A percentile compares a stretch with the other conserved stretches of the same genome.
Evolutionary conservation across 1,140 invertebrate genomes (phyloP).

Genomic region (Centruroides vittatus): DNA sequence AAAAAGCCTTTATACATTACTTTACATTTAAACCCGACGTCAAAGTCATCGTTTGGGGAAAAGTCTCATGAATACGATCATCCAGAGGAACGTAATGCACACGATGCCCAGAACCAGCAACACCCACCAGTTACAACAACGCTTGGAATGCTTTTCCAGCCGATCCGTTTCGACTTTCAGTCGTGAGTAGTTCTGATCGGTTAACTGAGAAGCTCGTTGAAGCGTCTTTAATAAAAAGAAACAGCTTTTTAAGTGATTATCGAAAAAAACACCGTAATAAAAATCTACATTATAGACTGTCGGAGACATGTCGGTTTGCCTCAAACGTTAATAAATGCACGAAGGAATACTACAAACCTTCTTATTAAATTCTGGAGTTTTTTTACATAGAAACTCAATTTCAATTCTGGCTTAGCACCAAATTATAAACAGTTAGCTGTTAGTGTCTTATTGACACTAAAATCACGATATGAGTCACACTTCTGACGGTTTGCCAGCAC

Average conservation of each 20-base stretch:
- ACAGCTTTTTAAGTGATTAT: neutral
- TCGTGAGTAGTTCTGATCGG: constrained; percentile 58
- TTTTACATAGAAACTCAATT: neutral
- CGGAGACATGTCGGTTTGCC: too few species aligned
- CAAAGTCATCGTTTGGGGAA: constrained; percentile 31
- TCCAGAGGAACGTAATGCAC: constrained; percentile 73
- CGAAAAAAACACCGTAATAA: too few species aligned
- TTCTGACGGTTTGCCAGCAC: too few species aligned
- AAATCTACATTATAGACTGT: too few species aligned
- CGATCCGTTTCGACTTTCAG: constrained; percentile 64
- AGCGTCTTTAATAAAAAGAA: constrained; percentile 40
- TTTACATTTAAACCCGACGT: too few species aligned
- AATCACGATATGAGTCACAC: too few species aligned
- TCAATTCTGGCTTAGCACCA: neutral
- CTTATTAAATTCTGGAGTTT: too few species aligned
- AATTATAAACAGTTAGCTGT: too few species aligned
- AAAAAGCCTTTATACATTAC: too few species aligned
- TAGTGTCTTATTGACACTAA: too few species aligned
- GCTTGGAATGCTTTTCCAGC: constrained; percentile 65
- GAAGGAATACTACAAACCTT: too few species aligned
- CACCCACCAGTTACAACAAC: constrained; percentile 84
- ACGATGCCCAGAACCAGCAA: constrained; percentile 77
- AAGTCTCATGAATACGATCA: constrained; percentile 66
- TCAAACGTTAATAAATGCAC: too few species aligned
- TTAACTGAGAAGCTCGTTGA: constrained; percentile 55